A percentile compares a stretch with the other conserved stretches of the same genome.
Evolutionary conservation across 2,888 invertebrate species (phyloP).

Genomic region (Cantharis nigra): DNA sequence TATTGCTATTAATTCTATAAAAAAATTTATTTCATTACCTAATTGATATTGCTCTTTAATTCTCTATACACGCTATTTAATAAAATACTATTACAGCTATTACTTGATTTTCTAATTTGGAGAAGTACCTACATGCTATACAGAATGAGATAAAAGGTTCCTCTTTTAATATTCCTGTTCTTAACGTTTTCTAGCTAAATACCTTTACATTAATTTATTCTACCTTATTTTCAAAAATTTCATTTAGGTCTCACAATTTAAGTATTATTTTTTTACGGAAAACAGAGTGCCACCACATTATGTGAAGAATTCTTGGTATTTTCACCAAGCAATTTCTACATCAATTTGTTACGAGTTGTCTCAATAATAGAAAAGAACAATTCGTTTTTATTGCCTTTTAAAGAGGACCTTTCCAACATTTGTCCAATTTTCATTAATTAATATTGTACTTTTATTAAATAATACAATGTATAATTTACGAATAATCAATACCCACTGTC

Average conservation of each 20-base stretch:
- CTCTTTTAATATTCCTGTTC: background rate
- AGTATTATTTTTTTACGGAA: background rate
- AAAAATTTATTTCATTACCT: background rate
- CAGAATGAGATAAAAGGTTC: background rate
- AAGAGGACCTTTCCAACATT: background rate
- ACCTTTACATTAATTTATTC: background rate
- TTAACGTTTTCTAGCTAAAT: background rate
- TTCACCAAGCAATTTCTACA: background rate
- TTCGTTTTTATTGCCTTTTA: background rate
- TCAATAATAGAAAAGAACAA: background rate
- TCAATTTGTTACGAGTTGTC: background rate
- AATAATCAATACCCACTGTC: background rate
- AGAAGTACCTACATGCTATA: background rate
- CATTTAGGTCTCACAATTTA: background rate
- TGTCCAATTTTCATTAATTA: background rate
- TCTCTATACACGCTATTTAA: background rate
- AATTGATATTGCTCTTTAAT: background rate
- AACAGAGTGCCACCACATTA: background rate
- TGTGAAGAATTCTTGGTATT: background rate
- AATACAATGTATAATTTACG: background rate
- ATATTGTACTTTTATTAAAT: background rate
- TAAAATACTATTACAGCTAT: background rate
- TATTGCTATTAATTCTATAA: background rate
- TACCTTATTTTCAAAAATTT: background rate
- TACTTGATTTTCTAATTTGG: background rate